These are phyloP conservation scores for Etheostoma spectabile DNA, from an alignment of 2,113 vertebrate species.

Conservation along the genomic window DNA sequence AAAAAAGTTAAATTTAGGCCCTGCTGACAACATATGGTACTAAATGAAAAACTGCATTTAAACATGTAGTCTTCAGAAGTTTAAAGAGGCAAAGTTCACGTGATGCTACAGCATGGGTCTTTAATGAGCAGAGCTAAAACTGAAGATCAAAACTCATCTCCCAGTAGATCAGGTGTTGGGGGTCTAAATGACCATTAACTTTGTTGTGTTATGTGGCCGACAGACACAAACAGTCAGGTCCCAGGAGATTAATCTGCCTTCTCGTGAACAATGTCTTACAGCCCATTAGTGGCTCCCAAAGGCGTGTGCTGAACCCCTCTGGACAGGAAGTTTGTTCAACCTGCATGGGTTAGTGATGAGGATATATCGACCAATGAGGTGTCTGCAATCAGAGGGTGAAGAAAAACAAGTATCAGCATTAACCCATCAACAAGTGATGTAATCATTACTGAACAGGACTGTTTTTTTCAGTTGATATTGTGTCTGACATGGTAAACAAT, in stretches of 20 bases:
- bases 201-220: too few species aligned
- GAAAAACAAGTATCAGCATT: constrained; percentile 18
- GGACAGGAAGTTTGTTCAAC: constrained; percentile 25
- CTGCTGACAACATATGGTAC: not conserved
- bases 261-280: not conserved
- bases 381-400: constrained; percentile 53
- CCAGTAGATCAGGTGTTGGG: not conserved
- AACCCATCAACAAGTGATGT: constrained; percentile 15
- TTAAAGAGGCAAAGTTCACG: not conserved
- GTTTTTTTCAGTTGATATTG: not conserved
- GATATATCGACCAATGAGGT: constrained; percentile 6
- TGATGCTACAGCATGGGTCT: not conserved
- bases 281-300: constrained; percentile 28
- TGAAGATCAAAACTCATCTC: not conserved
- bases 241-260: not conserved
- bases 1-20: too few species aligned
- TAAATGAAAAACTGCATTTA: too few species aligned
- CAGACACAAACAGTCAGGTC: not conserved
- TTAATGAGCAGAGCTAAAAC: constrained; percentile 8
- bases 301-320: not conserved
- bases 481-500: not conserved
- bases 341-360: not conserved
- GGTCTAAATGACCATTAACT: not conserved
- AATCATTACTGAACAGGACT: not conserved
- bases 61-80: not conserved